A percentile compares a stretch with the other conserved stretches of the same genome.
phyloP scores from a whole-genome alignment of 2,113 vertebrate genomes.

The Siphamia tubifer region DNA sequence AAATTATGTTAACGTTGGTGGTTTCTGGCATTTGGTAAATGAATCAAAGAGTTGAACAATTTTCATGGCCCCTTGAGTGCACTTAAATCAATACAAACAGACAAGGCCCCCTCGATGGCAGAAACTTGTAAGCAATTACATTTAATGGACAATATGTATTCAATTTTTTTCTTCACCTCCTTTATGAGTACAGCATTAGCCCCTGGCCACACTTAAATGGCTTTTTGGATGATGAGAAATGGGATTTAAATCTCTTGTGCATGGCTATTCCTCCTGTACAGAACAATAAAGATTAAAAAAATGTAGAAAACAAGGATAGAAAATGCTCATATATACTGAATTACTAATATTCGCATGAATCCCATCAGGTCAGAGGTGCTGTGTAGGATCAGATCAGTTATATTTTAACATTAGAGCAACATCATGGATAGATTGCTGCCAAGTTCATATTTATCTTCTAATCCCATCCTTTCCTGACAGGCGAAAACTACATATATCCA shows the following conservation, averaged over 20 bases:
- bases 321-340: too few species aligned
- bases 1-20: neutral
- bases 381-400: too few species aligned
- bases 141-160: conserved; percentile 18
- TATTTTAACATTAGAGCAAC: too few species aligned
- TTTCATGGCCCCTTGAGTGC: neutral
- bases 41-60: neutral
- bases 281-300: conserved; percentile 10
- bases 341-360: too few species aligned
- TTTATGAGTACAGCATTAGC: conserved; percentile 24
- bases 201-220: neutral
- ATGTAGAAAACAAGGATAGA: too few species aligned
- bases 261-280: neutral
- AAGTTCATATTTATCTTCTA: too few species aligned
- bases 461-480: too few species aligned
- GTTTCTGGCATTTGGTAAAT: neutral
- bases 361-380: too few species aligned
- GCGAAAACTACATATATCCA: too few species aligned
- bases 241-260: conserved; percentile 8
- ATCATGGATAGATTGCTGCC: too few species aligned
- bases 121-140: neutral
- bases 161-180: conserved; percentile 13
- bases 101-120: neutral
- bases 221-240: conserved; percentile 16
- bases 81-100: neutral